These are phyloP conservation scores for Gouania willdenowi DNA, from an alignment of 2,797 vertebrate genomes.

Conservation along the genomic window DNA sequence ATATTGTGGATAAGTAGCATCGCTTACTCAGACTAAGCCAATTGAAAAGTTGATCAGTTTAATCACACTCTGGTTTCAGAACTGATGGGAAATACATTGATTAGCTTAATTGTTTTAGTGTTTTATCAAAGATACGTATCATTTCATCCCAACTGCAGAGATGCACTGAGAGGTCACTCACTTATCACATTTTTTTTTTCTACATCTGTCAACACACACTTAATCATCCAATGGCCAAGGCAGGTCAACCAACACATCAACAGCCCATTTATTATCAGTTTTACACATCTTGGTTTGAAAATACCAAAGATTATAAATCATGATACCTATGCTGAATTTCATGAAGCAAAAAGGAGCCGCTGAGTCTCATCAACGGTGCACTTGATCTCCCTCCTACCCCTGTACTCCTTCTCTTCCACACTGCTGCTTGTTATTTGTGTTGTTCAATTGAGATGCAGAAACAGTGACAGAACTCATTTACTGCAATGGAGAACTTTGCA, in stretches of 20 bases:
- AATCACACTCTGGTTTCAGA: no score
- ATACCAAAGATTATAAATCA: constrained; percentile 6
- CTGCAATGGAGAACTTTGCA: constrained; percentile 67
- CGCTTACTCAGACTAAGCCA: no score
- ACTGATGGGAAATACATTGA: no score
- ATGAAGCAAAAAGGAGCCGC: constrained; percentile 17
- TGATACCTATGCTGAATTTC: not conserved
- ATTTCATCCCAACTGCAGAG: no score
- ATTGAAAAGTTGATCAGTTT: no score
- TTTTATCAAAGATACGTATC: no score
- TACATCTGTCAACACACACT: not conserved
- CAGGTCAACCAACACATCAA: not conserved
- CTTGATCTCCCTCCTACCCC: constrained; percentile 21
- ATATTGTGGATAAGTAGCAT: no score
- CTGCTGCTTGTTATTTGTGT: constrained; percentile 56
- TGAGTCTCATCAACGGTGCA: constrained; percentile 2
- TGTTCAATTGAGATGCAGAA: constrained; percentile 75
- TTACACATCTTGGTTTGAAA: constrained; percentile 5
- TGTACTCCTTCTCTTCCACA: constrained; percentile 12
- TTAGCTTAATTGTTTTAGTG: no score
- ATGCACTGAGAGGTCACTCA: no score
- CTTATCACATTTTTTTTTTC: no score
- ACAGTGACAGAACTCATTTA: constrained; percentile 80
- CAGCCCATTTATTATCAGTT: not conserved
- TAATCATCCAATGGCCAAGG: not conserved